Evolutionary conservation across 2,888 invertebrate genomes (phyloP), one percentile per base, ranked within the genome.

Genomic region (Ormyrus rosae): DNA sequence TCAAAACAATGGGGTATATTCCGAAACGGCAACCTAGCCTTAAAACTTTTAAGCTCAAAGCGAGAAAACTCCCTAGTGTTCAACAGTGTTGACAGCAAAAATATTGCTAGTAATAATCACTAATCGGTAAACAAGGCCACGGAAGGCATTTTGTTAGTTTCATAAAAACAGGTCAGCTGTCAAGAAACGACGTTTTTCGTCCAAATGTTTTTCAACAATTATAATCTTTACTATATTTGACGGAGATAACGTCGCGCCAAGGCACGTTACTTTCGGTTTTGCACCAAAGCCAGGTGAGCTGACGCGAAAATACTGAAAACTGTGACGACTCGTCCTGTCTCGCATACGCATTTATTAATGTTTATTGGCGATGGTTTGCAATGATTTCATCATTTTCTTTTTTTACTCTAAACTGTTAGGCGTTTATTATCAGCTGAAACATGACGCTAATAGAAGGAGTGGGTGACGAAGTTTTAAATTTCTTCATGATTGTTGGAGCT

Each of bases 361-460:
- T 55, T 69, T 46, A 7, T 46, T 34, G 34, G 34, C 34, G 34
- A 34, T 34, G 34, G 34, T 34, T 34, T 34, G 34, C 34, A 34
- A 34, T 45, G 9, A 53, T 67, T 72, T 58, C 8, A n/a, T 51
- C 34, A 45, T 63, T 68, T 45, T 19, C 9, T 64, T 63, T 50
- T 63, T n/a, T 34, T 55, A 5, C 65, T 78, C 53, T 34, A n/a
- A 11, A 48, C n/a, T 64, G 2, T 46, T 19, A 73, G 73, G 64
- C 61, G 55, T 73, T 70, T 56, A 74, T 65, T 74, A 19, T 77
- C 71, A 13, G 58, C 9, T 11, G 8, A 88, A 93, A 89, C 87
- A 96, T 96, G 95, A 92, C 95, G 85, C 91, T 96, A 87, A 95
- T 96, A 85, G 96, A 96, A 89, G 96, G 96, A 67, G 92, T 97